Percentiles rank a stretch among this genome's conserved stretches.
These are phyloP conservation scores for Synodontis membranacea DNA, from an alignment of 2,113 vertebrate species.

Conservation along the genomic window DNA sequence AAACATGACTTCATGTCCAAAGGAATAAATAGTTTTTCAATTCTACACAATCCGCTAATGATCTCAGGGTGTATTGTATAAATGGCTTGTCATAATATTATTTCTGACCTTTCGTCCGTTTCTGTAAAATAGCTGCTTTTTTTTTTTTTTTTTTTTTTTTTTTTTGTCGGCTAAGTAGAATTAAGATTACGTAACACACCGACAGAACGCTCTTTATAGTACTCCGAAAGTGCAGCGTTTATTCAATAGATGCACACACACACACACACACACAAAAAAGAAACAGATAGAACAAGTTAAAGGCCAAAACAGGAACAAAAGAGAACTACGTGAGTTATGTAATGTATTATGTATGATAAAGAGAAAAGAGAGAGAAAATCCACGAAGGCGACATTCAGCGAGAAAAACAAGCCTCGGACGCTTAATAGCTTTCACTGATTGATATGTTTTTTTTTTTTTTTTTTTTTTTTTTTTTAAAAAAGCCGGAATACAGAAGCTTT, in stretches of 20 bases:
- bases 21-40: neutral
- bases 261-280: no score
- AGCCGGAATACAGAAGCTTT: no score
- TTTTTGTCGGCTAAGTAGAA: neutral
- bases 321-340: neutral
- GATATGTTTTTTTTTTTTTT: neutral
- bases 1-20: neutral
- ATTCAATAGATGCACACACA: neutral
- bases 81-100: neutral
- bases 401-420: neutral
- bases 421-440: neutral
- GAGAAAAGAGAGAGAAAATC: neutral
- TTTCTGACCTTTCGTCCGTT: slow-evolving; percentile 3
- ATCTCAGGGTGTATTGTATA: neutral
- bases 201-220: neutral
- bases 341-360: neutral
- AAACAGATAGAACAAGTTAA: neutral
- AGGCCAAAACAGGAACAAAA: neutral
- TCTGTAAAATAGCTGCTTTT: neutral
- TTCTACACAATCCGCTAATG: neutral
- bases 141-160: no score
- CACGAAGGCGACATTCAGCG: neutral
- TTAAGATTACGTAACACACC: neutral
- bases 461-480: no score
- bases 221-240: neutral